Base-by-base conservation (phyloP, 2,113 vertebrate genomes). In the Clarias magur region DNA sequence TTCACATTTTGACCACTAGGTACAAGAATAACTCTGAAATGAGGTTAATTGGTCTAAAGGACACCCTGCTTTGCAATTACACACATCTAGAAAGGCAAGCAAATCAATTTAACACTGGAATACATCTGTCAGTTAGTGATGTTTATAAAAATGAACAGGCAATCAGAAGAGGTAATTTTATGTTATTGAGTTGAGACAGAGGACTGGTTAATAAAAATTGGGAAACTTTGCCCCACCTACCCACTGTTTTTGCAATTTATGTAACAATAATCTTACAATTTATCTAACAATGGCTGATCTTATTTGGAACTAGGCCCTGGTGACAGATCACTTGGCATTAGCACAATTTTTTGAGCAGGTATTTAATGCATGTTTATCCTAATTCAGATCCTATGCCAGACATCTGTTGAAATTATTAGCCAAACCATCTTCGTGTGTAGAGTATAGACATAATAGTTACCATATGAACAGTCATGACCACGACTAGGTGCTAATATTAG, bases 391-490 rank as follows among this genome's bases (percentile, higher is more conserved):
- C 83, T 57, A 73, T 27, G 42, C 84, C 34, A 85, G 73, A 87
- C 84, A 86, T 84, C 84, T 88, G 87, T 42, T 81, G 27, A 67
- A 63, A 86, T 83, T 72, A 79, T 83, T 86, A 68, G 72, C 81
- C 56, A 59, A 60, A 30, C 48, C 21, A 72, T 42, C 79, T 86
- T 88, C 19, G 54, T 70, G 42, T 79, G 60, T 65, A 78, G 48
- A 79, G 42, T 63, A 48, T 27, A 72, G 15, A 78, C 84, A 53
- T 88, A 87, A 90, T 85, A 79, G 82, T 62, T 65, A 80, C 82
- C 87, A 89, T 83, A 85, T 91, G 89, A 83, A 83, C 11, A 27
- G 83, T 60, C 54, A 81, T 54, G 34, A 54, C 82, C 42, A 85
- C 59, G 78, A 62, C 53, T 57, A 75, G 19, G 59, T 85, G 73